Conservation (phyloP, 2,888 invertebrate genomes). For the Beris morrisii region DNA sequence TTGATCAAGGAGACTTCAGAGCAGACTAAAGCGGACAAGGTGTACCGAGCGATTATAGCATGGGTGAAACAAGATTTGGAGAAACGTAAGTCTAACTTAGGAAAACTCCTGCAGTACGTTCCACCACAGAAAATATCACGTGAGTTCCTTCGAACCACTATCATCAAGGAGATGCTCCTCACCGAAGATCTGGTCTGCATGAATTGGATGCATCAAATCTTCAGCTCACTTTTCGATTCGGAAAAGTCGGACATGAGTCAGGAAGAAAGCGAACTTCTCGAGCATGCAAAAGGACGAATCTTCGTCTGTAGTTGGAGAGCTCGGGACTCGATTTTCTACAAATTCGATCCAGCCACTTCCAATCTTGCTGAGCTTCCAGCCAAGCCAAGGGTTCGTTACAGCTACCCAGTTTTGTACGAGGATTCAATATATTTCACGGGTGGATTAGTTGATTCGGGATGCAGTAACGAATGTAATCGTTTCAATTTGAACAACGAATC, state of each 20-base stretch:
- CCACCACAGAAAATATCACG: conserved; percentile 16
- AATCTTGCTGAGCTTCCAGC: conserved; percentile 11
- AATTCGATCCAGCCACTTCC: conserved; percentile 12
- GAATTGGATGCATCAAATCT: conserved; percentile 25
- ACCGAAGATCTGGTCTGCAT: conserved; percentile 14
- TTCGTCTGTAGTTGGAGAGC: conserved; percentile 16
- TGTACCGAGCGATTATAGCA: conserved; percentile 16
- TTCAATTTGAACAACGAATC: conserved; percentile 18
- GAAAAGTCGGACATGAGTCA: conserved; percentile 13
- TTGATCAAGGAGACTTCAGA: conserved; percentile 8
- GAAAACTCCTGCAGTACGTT: conserved; percentile 10
- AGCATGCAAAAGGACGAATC: conserved; percentile 9
- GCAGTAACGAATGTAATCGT: conserved; percentile 14
- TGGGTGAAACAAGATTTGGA: conserved; percentile 25
- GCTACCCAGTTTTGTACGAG: conserved; percentile 22
- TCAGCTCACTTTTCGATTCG: conserved; percentile 10
- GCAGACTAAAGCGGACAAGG: conserved; percentile 5
- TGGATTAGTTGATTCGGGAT: conserved; percentile 17
- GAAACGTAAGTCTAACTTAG: conserved; percentile 15
- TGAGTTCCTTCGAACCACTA: conserved; percentile 10
- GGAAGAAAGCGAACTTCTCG: conserved; percentile 7
- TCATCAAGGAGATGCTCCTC: conserved; percentile 14
- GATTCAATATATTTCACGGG: conserved; percentile 26
- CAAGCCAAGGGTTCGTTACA: conserved; percentile 13
- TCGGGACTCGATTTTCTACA: conserved; percentile 17